Conservation (phyloP, 2,888 invertebrate genomes). For the Macrophya alboannulata region DNA sequence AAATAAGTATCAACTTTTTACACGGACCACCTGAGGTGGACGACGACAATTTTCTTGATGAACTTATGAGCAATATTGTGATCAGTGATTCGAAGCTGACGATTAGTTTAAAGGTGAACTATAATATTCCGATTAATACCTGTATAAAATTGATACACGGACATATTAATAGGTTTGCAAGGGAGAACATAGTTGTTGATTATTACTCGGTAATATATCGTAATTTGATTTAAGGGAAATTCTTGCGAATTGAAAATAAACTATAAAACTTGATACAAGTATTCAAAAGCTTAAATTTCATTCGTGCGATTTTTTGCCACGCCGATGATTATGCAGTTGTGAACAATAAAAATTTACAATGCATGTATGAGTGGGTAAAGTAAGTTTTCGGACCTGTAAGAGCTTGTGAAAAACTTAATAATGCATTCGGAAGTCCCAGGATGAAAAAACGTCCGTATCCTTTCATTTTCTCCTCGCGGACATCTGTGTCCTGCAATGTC, state of each 20-base stretch:
- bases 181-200: no score
- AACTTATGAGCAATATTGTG: no score
- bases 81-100: no score
- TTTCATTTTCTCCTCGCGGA: neutral
- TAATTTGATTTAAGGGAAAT: conserved; percentile 5
- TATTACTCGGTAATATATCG: no score
- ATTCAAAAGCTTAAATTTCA: neutral
- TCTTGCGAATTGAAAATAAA: neutral
- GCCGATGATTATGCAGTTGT: neutral
- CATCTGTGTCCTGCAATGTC: neutral
- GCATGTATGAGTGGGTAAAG: neutral
- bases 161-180: no score
- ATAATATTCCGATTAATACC: no score
- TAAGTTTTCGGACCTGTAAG: conserved; percentile 15
- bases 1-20: neutral
- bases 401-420: conserved; percentile 7
- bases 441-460: conserved; percentile 10
- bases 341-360: neutral
- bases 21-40: no score
- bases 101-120: no score
- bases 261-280: neutral
- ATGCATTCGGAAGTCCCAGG: neutral
- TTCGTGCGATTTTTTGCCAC: neutral
- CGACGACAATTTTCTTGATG: no score
- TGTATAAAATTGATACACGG: no score